A percentile compares a stretch with the other conserved stretches of the same genome.
Conservation (phyloP, 2,797 vertebrate genomes). For the Artibeus lituratus region DNA sequence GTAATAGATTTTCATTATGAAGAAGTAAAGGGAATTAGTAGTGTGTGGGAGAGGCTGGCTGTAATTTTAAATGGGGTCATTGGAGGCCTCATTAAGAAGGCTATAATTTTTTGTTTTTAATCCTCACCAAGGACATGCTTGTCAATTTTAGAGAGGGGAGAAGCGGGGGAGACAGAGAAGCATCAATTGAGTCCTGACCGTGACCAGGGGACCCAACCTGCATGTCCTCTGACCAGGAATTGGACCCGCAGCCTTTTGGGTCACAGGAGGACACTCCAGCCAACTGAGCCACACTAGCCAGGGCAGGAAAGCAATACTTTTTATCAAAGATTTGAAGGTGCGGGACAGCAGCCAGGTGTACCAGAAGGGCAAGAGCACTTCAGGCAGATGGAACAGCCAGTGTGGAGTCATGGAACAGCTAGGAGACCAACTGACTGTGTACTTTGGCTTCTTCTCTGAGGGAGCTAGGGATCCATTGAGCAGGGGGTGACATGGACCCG, state of each 20-base stretch:
- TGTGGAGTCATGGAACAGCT: neutral
- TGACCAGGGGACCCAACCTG: neutral
- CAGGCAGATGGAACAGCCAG: neutral
- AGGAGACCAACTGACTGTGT: fast-evolving
- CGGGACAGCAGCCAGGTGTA: fast-evolving
- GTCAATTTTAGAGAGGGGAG: neutral
- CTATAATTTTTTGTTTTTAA: neutral
- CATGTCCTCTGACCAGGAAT: neutral
- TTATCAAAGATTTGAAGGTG: neutral
- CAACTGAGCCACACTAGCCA: neutral
- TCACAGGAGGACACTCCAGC: neutral
- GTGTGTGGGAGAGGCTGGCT: neutral
- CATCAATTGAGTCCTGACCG: neutral
- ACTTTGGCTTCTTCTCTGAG: neutral
- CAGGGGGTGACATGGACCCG: neutral
- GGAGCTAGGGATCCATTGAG: neutral
- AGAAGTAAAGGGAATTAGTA: neutral
- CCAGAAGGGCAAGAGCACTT: neutral
- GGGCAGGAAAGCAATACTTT: neutral
- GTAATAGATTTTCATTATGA: neutral
- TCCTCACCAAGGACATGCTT: neutral
- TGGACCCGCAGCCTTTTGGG: neutral
- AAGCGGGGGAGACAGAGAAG: neutral
- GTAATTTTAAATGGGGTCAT: neutral
- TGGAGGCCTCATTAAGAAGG: neutral